These are phyloP conservation scores for Drosophila ananassae DNA, from an alignment of 1,140 invertebrate species.

Conservation along the genomic window DNA sequence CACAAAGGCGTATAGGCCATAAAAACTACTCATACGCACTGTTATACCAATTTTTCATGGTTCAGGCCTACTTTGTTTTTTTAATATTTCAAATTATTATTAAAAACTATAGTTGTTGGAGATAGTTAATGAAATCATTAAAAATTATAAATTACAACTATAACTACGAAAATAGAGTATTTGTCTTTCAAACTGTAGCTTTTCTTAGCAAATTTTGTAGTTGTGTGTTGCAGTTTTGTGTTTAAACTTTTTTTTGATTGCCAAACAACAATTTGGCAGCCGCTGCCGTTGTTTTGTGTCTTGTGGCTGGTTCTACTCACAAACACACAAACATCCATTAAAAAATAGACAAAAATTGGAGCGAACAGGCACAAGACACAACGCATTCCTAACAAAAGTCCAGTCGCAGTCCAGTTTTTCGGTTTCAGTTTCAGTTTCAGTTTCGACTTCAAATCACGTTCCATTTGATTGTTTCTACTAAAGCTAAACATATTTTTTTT, in stretches of 20 bases:
- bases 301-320: conserved; percentile 54
- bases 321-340: not conserved
- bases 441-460: conserved; percentile 54
- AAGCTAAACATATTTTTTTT: conserved; percentile 28
- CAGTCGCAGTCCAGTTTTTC: conserved; percentile 62
- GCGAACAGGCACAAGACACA: conserved; percentile 41
- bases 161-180: conserved; percentile 2
- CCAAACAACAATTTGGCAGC: conserved; percentile 71
- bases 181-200: not conserved
- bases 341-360: conserved; percentile 53
- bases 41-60: no score
- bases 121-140: no score
- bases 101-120: no score
- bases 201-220: conserved; percentile 3
- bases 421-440: conserved; percentile 59
- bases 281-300: conserved; percentile 27
- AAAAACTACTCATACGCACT: no score
- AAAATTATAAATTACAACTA: no score
- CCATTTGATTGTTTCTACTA: conserved; percentile 49
- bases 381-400: conserved; percentile 28
- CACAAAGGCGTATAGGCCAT: no score
- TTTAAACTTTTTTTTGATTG: conserved; percentile 70
- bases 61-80: no score
- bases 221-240: conserved; percentile 33
- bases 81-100: no score